Base-by-base conservation (phyloP, 2,797 vertebrate genomes). In the Pampus argenteus region DNA sequence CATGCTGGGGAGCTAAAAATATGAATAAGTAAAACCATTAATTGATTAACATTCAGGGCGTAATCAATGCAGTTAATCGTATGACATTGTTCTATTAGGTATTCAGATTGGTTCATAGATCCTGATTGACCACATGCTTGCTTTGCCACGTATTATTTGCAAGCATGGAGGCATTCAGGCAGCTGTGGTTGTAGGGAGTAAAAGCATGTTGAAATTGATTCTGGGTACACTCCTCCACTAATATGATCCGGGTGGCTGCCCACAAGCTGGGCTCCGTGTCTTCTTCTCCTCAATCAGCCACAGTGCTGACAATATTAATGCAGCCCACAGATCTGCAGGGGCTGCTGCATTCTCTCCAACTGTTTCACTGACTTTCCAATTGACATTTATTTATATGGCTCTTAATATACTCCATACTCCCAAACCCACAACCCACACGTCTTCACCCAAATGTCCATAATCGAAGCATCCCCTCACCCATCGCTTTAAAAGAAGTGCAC, bases 201-300 rank as follows among this genome's bases (percentile, higher is more conserved):
- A 86, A 90, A 92, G 84, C 88, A 84, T 91, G 89, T 86, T 91
- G 88, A 91, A 91, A 94, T 92, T 91, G 84, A 91, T 92, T 90
- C 86, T 88, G 87, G 86, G 84, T 90, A 86, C 86, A 87, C 86
- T 88, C 79, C 77, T 82, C 81, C 76, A 65, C 88, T 93, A 92
- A 91, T 89, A 89, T 92, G 88, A 93, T 91, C 82, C 83, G 90
- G 85, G 88, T 91, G 91, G 87, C 88, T 93, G 89, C 88, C 89
- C 90, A 88, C 92, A 91, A 85, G 90, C 90, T 90, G 89, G 82
- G 89, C 88, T 88, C 83, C 85, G 67, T 90, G 88, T 90, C 88
- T 62, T 85, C 86, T 85, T 78, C 84, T 89, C 86, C 83, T 90
- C 88, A 89, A 88, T 91, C 89, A 91, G 86, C 83, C 84, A 85